A percentile compares a stretch with the other conserved stretches of the same genome.
Conservation (phyloP, 2,888 invertebrate species). For the Scaptomyza polygonia region DNA sequence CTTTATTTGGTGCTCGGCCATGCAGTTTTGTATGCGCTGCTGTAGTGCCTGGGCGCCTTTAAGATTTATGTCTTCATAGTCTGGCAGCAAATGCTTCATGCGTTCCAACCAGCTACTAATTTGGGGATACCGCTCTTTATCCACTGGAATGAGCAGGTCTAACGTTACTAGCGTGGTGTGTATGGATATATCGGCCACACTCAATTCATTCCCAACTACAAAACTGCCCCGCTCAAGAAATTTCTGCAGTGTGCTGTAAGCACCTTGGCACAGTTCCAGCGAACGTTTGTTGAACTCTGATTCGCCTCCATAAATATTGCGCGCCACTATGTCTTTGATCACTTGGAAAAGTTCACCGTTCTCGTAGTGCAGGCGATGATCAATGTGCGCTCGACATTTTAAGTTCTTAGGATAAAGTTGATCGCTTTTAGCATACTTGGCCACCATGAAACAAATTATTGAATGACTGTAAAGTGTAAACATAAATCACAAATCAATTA, state of each 20-base stretch:
- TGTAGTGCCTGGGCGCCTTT: slow-evolving; percentile 77
- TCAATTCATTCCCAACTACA: slow-evolving; percentile 76
- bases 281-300: slow-evolving; percentile 73
- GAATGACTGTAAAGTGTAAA: slow-evolving; percentile 85
- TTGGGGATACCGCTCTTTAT: slow-evolving; percentile 67
- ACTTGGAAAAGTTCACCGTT: slow-evolving; percentile 85
- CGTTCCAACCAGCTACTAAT: slow-evolving; percentile 78
- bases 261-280: slow-evolving; percentile 73
- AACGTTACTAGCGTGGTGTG: slow-evolving; percentile 83
- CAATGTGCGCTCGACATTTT: slow-evolving; percentile 85
- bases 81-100: slow-evolving; percentile 75
- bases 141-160: slow-evolving; percentile 81
- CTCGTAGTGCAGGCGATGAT: slow-evolving; percentile 86
- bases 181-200: slow-evolving; percentile 85
- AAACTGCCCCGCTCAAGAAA: slow-evolving; percentile 78
- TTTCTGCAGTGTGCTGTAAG: slow-evolving; percentile 81
- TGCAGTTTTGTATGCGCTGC: slow-evolving; percentile 66
- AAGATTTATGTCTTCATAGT: slow-evolving; percentile 79
- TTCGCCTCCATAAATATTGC: slow-evolving; percentile 80
- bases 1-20: slow-evolving; percentile 68
- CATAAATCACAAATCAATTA: not conserved
- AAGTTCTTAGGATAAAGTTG: slow-evolving; percentile 86
- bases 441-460: slow-evolving; percentile 85
- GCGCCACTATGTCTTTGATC: slow-evolving; percentile 83
- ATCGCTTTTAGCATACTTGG: slow-evolving; percentile 86